Evolutionary conservation across 2,888 invertebrate species (phyloP), one percentile per base, ranked within the genome.

Genomic region (Leptopterna dolabrata): DNA sequence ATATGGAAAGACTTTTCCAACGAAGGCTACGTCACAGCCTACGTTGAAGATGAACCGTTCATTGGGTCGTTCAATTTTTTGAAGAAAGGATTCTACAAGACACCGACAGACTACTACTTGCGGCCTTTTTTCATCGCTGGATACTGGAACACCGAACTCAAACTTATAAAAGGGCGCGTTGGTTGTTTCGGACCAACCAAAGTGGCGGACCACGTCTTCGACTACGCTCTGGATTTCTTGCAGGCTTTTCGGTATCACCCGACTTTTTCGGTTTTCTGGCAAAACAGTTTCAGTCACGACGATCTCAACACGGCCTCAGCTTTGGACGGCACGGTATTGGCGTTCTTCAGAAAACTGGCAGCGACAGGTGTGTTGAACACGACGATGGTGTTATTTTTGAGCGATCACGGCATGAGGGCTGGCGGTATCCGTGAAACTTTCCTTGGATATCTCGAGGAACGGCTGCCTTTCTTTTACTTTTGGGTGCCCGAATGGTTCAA

Each of bases 71-170:
- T 96, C 91, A 96, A 95, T 90, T 96, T 94, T 90, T 91, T 93
- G n/a, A 95, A 95, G 91, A 92, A 7, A 30, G 76, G 76, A 14
- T 97, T 97, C 90, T 92, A 93, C 7, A 92, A 93, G 13, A 94
- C 94, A 0, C 97, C 98, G 0, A 95, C 96, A 0, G 96, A 97
- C 91, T 96, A 96, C 91, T 97, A 97, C 90, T 92, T 96, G 89
- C 93, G 96, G 83, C 95, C 97, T 0, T 95, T 96, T 90, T 93
- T 95, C 88, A 90, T 95, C 7, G 95, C 95, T 13, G 94, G 95
- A 47, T 47, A 9, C 13, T 47, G 14, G 16, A 47, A 47, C 16
- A 47, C 16, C 1, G 7, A 47, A 14, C 47, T 14, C 11, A 1
- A 14, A 87, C 91, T 92, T 2, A 93, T 94, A 90, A 92, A 92